Conservation (phyloP, 2,797 vertebrate genomes). For the Microcaecilia unicolor region DNA sequence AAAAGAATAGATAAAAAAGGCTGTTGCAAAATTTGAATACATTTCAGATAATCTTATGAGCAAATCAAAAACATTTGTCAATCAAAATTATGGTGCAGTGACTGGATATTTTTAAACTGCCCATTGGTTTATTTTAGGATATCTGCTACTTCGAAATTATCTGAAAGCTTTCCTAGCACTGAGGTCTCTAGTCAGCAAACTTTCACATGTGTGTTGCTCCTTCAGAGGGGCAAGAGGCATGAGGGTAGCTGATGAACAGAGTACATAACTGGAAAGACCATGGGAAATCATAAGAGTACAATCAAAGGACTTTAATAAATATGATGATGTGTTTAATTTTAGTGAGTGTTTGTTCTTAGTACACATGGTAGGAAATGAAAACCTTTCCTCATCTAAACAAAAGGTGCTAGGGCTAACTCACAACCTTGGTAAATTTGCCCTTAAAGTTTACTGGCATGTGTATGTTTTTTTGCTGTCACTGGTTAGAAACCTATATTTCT, state of each 20-base stretch:
- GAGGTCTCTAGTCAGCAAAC: not conserved
- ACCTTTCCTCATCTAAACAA: conserved; percentile 33
- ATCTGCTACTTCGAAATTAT: conserved; percentile 34
- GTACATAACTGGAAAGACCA: no score
- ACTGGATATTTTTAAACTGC: conserved; percentile 40
- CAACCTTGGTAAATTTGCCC: conserved; percentile 46
- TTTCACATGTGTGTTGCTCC: conserved; percentile 1
- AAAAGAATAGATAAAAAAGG: not conserved
- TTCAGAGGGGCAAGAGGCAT: no score
- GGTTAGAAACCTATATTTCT: conserved; percentile 42
- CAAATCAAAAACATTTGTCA: conserved; percentile 7
- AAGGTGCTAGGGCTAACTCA: conserved; percentile 45
- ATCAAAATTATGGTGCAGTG: conserved; percentile 29
- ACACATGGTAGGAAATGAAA: conserved; percentile 41
- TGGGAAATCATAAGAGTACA: conserved; percentile 25
- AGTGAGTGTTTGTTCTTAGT: conserved; percentile 29
- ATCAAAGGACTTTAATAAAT: conserved; percentile 36
- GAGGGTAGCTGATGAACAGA: no score
- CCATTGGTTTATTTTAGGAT: conserved; percentile 30
- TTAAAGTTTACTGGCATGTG: conserved; percentile 43
- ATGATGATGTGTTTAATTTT: conserved; percentile 31
- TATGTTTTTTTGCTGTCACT: conserved; percentile 37
- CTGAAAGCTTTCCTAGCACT: conserved; percentile 18
- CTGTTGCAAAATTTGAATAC: not conserved
- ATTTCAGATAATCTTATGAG: conserved; percentile 2